Evolutionary conservation across 1,140 invertebrate genomes (phyloP).

Genomic region (Zaprionus kolodkinae): DNA sequence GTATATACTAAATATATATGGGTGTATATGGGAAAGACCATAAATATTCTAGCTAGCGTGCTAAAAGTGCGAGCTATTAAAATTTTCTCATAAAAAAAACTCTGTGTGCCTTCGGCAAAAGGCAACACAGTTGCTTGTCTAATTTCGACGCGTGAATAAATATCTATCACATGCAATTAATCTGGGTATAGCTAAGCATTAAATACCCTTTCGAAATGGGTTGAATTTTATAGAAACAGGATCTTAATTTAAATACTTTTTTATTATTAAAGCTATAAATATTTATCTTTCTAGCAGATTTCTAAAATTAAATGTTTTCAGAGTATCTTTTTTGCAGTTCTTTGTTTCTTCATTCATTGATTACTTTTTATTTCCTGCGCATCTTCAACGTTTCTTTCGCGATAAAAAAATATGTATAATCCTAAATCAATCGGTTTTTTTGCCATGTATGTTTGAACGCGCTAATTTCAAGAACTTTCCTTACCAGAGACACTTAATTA

Average conservation of each 20-base stretch:
- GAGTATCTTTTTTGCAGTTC: background rate
- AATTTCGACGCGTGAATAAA: slow-evolving; percentile 15
- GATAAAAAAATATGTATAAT: background rate
- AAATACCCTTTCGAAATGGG: background rate
- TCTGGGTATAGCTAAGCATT: background rate
- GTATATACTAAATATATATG: slow-evolving; percentile 32
- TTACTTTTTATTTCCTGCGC: background rate
- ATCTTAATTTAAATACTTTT: no score
- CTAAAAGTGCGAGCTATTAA: slow-evolving; percentile 29
- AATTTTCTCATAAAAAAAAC: slow-evolving; percentile 35
- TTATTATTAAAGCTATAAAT: no score
- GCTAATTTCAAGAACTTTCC: background rate
- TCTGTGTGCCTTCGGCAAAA: slow-evolving; percentile 34
- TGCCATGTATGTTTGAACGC: background rate
- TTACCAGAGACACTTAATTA: background rate
- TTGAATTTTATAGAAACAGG: background rate
- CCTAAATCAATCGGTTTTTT: background rate
- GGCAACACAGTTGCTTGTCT: slow-evolving; percentile 29
- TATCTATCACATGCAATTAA: slow-evolving; percentile 19
- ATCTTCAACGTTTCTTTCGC: background rate
- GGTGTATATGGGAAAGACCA: slow-evolving; percentile 9
- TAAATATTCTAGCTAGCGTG: slow-evolving; percentile 37
- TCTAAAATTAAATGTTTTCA: no score
- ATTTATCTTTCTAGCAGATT: no score
- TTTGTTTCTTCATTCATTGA: background rate